Percentiles rank a stretch among this genome's conserved stretches.
Evolutionary conservation across 2,113 vertebrate genomes (phyloP).

Genomic region (Urocynchramus pylzowi): DNA sequence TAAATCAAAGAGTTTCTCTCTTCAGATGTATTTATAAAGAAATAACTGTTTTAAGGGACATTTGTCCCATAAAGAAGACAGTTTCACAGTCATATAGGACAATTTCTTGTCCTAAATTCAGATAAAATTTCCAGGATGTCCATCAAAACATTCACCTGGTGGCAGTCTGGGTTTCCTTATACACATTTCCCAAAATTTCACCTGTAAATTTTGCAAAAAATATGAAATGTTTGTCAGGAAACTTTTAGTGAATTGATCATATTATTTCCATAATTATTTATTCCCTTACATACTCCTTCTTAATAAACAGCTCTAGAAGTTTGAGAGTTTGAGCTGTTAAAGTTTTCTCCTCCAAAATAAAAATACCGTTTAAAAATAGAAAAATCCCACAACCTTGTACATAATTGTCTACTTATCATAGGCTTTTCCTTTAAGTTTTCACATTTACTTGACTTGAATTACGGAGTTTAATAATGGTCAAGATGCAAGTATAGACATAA

Average conservation of each 20-base stretch:
- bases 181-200: background rate
- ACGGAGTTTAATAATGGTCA: conserved; percentile 57
- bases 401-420: background rate
- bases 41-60: background rate
- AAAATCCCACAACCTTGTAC: background rate
- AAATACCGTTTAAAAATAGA: background rate
- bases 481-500: background rate
- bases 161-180: background rate
- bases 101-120: background rate
- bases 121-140: background rate
- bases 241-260: background rate
- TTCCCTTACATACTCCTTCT: background rate
- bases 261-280: background rate
- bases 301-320: background rate
- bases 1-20: background rate
- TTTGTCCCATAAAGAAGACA: background rate
- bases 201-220: background rate
- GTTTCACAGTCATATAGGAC: background rate
- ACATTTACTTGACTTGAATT: conserved; percentile 36
- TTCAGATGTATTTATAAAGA: background rate
- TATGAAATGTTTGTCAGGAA: background rate
- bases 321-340: background rate
- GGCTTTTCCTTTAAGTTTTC: background rate
- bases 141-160: background rate
- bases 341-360: background rate